Conservation (phyloP, 2,113 vertebrate species). For the Oxyruncus cristatus region DNA sequence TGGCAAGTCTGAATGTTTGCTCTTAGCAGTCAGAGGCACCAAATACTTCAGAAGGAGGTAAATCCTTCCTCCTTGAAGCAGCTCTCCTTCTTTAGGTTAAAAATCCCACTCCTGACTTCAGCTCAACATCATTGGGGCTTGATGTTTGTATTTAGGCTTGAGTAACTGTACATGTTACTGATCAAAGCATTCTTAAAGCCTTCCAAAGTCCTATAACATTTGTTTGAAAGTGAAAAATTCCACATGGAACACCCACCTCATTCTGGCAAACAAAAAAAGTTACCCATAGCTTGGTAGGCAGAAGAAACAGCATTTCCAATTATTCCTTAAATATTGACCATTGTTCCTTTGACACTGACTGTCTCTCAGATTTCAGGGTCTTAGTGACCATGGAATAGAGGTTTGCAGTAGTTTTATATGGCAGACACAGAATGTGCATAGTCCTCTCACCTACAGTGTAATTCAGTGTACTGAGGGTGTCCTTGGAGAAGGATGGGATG, state of each 20-base stretch:
- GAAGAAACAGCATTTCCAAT: not conserved
- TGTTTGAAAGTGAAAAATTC: not conserved
- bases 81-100: not conserved
- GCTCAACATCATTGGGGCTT: not conserved
- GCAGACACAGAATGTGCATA: fast-evolving
- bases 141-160: not conserved
- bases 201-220: not conserved
- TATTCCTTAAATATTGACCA: not conserved
- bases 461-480: not conserved
- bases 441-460: not conserved
- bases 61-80: not conserved
- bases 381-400: not conserved
- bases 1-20: not conserved
- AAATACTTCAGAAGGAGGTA: not conserved
- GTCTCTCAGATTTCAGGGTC: not conserved
- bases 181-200: not conserved
- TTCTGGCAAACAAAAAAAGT: not conserved
- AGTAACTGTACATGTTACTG: not conserved
- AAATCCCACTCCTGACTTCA: not conserved
- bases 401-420: not conserved
- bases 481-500: not conserved
- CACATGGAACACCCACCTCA: not conserved
- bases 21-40: not conserved
- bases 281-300: not conserved
- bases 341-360: not conserved